Evolutionary conservation across 30 jellyfish, hydroid and myxozoan genomes (phyloP).

Genomic region (Hydractinia symbiolongicarpus): DNA sequence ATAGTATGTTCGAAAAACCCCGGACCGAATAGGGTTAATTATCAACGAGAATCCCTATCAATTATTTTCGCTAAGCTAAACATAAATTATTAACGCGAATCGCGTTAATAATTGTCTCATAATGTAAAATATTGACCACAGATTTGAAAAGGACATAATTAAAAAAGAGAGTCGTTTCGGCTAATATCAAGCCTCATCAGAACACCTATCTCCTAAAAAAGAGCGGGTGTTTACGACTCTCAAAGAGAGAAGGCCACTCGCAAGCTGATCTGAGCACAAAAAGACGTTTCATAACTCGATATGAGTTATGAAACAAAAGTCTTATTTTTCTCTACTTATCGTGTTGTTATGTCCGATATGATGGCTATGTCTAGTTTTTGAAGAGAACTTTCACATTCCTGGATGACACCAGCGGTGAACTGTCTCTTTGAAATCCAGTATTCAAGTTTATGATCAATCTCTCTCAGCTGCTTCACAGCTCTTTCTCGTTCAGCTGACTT

Average conservation of each 20-base stretch:
- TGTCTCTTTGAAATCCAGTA: slow-evolving; percentile 20
- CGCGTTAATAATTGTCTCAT: slow-evolving; percentile 5
- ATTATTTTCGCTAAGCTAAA: too few relatives aligned
- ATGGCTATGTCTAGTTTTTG: slow-evolving; percentile 17
- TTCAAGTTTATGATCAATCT: slow-evolving; percentile 18
- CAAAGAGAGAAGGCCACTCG: slow-evolving; percentile 24
- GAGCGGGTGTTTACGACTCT: slow-evolving; percentile 21
- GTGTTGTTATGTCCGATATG: slow-evolving; percentile 20
- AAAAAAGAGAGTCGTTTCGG: slow-evolving; percentile 21
- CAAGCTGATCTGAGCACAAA: slow-evolving; percentile 18
- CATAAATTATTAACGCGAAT: slow-evolving; percentile 8
- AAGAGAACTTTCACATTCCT: slow-evolving; percentile 20
- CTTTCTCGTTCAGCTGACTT: slow-evolving; percentile 19
- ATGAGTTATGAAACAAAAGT: slow-evolving; percentile 15
- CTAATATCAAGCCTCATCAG: slow-evolving; percentile 19
- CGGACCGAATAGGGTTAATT: too few relatives aligned
- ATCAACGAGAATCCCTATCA: background rate
- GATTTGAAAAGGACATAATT: slow-evolving; percentile 16
- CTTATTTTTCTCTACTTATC: slow-evolving; percentile 14
- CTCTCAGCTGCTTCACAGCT: slow-evolving; percentile 18
- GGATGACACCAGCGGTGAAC: slow-evolving; percentile 25
- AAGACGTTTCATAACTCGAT: slow-evolving; percentile 18
- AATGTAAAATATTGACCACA: slow-evolving; percentile 8
- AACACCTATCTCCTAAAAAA: slow-evolving; percentile 16
- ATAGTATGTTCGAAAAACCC: too few relatives aligned